Conservation (phyloP, 2,113 vertebrate species). For the Toxotes jaculatrix region DNA sequence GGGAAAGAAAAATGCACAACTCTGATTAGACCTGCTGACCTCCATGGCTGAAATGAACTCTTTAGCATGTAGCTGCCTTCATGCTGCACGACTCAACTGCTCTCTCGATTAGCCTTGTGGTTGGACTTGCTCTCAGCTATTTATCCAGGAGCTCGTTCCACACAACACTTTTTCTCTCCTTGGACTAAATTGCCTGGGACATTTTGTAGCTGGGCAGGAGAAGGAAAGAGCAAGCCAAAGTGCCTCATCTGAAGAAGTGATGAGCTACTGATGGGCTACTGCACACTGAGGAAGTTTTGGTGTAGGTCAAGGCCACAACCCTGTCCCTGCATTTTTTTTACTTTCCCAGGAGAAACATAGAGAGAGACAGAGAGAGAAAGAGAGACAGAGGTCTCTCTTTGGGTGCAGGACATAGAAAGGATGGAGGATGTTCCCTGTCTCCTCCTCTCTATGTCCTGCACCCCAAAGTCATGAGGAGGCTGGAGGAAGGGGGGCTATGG, state of each 20-base stretch:
- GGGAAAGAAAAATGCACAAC: constrained; percentile 25
- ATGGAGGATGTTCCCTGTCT: too few species aligned
- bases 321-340: constrained; percentile 1
- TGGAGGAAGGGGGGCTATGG: too few species aligned
- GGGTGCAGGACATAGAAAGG: not conserved
- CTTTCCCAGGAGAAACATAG: not conserved
- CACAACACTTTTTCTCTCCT: constrained; percentile 59
- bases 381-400: not conserved
- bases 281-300: constrained; percentile 29
- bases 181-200: constrained; percentile 64
- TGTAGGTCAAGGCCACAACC: constrained; percentile 29
- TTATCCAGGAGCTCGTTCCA: constrained; percentile 45
- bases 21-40: constrained; percentile 13
- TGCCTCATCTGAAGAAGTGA: constrained; percentile 46
- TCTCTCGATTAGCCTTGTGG: constrained; percentile 58
- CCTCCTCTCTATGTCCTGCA: too few species aligned
- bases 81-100: constrained; percentile 25
- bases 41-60: constrained; percentile 46
- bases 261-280: constrained; percentile 37
- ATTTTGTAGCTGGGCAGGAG: constrained; percentile 23
- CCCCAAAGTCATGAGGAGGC: too few species aligned
- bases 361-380: not conserved
- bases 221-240: constrained; percentile 12
- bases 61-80: constrained; percentile 28
- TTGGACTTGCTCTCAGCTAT: constrained; percentile 50